Percentiles rank a stretch among this genome's conserved stretches.
Evolutionary conservation across 92 coral and sea anemone genomes (phyloP).

Genomic region (Scolanthus callimorphus): DNA sequence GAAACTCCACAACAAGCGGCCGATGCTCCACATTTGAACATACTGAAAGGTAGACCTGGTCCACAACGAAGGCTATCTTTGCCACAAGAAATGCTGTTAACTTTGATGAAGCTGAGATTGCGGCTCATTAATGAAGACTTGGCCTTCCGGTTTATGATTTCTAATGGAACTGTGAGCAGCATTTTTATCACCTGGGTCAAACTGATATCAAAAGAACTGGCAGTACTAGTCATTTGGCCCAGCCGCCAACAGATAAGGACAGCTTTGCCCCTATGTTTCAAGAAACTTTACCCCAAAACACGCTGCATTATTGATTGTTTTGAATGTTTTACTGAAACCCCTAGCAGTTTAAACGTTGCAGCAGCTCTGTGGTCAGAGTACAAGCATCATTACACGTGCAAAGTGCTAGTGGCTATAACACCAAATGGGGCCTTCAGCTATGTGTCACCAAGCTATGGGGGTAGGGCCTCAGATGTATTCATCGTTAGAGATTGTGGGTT

Average conservation of each 20-base stretch:
- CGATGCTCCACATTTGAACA: constrained; percentile 1
- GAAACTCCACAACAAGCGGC: constrained; percentile 27
- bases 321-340: too few species aligned
- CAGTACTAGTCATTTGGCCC: constrained; percentile 49
- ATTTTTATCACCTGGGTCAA: constrained; percentile 6
- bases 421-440: too few species aligned
- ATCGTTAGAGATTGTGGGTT: too few species aligned
- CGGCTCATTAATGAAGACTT: constrained; percentile 27
- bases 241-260: constrained; percentile 47
- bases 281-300: neutral
- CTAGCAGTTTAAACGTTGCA: too few species aligned
- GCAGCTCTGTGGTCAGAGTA: too few species aligned
- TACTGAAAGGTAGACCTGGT: constrained; percentile 11
- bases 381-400: too few species aligned
- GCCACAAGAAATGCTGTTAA: constrained; percentile 27
- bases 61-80: constrained; percentile 21
- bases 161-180: constrained; percentile 33
- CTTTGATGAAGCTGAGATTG: constrained; percentile 45
- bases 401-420: too few species aligned
- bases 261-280: constrained; percentile 7
- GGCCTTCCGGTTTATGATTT: constrained; percentile 36
- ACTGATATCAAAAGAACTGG: constrained; percentile 46
- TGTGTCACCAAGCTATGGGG: too few species aligned
- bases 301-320: too few species aligned
- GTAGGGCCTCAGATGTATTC: too few species aligned